Conservation (phyloP, 2,888 invertebrate species). For the Trichopoda pennipes region DNA sequence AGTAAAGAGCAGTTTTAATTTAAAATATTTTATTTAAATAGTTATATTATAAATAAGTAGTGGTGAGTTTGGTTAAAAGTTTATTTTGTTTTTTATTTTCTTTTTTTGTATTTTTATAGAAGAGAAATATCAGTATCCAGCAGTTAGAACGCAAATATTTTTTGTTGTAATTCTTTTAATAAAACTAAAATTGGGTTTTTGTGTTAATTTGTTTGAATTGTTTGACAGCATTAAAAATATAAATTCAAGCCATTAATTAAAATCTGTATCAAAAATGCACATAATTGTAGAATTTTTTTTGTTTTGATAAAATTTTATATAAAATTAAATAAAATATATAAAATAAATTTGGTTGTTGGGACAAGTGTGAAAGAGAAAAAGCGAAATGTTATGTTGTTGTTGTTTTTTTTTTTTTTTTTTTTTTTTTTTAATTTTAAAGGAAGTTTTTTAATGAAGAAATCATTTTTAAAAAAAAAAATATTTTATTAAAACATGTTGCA, state of each 20-base stretch:
- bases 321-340: constrained; percentile 37
- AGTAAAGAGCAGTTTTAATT: constrained; percentile 39
- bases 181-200: constrained; percentile 6
- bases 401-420: not conserved
- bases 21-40: constrained; percentile 28
- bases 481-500: not conserved
- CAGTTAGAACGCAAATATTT: constrained; percentile 7
- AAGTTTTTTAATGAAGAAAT: constrained; percentile 15
- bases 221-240: constrained; percentile 25
- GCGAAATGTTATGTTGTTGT: too few relatives aligned
- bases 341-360: constrained; percentile 66
- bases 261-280: constrained; percentile 52
- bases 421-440: not conserved
- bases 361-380: constrained; percentile 31
- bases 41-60: constrained; percentile 66
- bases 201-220: constrained; percentile 29
- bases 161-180: not conserved
- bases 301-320: constrained; percentile 57
- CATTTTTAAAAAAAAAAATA: constrained; percentile 31
- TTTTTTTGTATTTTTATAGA: constrained; percentile 18
- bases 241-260: constrained; percentile 47
- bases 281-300: constrained; percentile 63
- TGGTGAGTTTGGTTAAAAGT: constrained; percentile 65
- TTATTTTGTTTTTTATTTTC: constrained; percentile 41
- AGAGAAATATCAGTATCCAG: constrained; percentile 6